Base-by-base conservation (phyloP, 2,113 vertebrate species). In the Athene noctua region DNA sequence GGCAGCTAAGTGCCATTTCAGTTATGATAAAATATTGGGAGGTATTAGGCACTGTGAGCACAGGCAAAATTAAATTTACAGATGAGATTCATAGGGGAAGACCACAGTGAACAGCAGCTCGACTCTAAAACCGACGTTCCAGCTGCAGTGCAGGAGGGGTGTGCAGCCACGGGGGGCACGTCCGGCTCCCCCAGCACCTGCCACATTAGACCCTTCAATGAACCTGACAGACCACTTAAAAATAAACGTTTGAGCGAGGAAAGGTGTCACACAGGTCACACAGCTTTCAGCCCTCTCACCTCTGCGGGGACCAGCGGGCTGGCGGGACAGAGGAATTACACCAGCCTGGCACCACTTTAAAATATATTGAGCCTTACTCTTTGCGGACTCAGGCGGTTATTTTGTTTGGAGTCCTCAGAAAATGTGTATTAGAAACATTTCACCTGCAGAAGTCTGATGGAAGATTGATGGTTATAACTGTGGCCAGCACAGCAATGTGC, bases 141-240 rank as follows among this genome's bases (percentile, higher is more conserved):
- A 15, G n/a, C 38, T 23, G 8, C 21, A 40, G 51, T 51, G 11
- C 17, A 30, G 19, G 47, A 42, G 10, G 36, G n/a, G 13, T 6
- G 3, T 9, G 1, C 9, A 4, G 61, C 17, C 22, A 8, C 42
- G 5, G 36, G 15, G 38, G n/a, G 29, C 18, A 23, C 2, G 2
- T 7, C n/a, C 18, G 19, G 15, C 32, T 80, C 49, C 58, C 40
- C 23, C 19, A 40, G 13, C 23, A 4, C 25, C 23, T 15, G 21
- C 30, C 6, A 1, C 0, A 2, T 14, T 23, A 38, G 27, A 11
- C 18, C 38, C 40, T 36, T 27, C 20, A 32, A 10, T 2, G 25
- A 17, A n/a, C 8, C 7, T 2, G 4, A 17, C 15, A n/a, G 36
- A 21, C 10, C 32, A 13, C 46, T 30, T 42, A 10, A 51, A 67